These are phyloP conservation scores for Sinocyclocheilus anophthalmus DNA, from an alignment of 2,113 vertebrate genomes.

Conservation along the genomic window DNA sequence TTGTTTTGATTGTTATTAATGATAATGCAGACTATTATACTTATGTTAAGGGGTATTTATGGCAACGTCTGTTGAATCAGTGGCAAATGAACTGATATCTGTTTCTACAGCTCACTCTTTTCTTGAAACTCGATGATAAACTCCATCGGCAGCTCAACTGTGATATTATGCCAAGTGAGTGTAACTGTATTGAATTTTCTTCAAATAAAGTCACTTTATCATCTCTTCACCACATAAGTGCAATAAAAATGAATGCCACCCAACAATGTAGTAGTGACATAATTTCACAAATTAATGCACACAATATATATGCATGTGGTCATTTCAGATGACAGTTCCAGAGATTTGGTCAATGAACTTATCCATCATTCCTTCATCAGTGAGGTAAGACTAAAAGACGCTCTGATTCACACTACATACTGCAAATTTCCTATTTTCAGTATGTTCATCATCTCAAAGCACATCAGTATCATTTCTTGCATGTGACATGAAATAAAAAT, in stretches of 20 bases:
- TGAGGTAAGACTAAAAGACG: constrained; percentile 75
- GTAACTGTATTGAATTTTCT: not conserved
- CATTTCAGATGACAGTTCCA: constrained; percentile 84
- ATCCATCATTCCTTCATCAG: constrained; percentile 93
- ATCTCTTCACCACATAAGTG: not conserved
- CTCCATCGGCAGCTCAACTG: constrained; percentile 93
- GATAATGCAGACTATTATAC: not conserved
- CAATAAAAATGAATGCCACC: not conserved
- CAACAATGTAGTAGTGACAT: not conserved
- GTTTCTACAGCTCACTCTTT: constrained; percentile 84
- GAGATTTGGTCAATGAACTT: constrained; percentile 88
- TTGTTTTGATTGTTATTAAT: not conserved
- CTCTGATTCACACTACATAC: not conserved
- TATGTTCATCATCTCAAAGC: no score
- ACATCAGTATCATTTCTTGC: not conserved
- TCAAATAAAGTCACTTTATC: no score
- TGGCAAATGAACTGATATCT: not conserved
- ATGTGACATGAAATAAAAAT: not conserved
- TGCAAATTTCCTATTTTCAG: not conserved
- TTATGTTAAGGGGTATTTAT: no score
- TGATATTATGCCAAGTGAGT: constrained; percentile 90
- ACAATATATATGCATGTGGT: not conserved
- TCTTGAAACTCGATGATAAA: constrained; percentile 92
- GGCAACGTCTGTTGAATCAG: not conserved
- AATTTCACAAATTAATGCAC: no score